phyloP scores from a whole-genome alignment of 1,140 invertebrate species.

The Cyclina sinensis region DNA sequence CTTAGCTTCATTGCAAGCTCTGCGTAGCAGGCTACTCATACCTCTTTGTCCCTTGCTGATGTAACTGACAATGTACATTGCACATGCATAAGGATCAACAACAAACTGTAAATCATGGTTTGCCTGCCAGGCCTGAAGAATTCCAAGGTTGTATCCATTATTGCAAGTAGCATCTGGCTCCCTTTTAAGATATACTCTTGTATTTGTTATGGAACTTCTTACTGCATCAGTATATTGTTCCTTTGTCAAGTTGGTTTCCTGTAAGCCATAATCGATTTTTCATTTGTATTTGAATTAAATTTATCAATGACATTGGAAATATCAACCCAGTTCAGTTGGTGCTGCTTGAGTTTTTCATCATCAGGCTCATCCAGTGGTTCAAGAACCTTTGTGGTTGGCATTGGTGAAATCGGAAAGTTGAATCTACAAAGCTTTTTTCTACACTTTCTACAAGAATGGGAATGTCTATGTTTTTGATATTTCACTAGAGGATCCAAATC shows the following conservation, averaged over 20 bases:
- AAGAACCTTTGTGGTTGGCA: conserved; percentile 64
- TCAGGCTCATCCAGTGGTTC: conserved; percentile 26
- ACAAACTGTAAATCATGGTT: conserved; percentile 72
- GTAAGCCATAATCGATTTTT: no score
- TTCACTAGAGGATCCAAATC: conserved; percentile 49
- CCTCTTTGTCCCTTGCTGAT: conserved; percentile 72
- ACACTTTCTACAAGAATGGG: conserved; percentile 67
- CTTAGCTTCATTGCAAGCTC: conserved; percentile 69
- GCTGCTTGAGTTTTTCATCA: background rate
- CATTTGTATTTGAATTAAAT: background rate
- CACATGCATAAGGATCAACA: conserved; percentile 73
- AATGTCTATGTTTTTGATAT: conserved; percentile 72
- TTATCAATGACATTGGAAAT: background rate
- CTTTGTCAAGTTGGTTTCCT: background rate
- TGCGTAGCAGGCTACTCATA: conserved; percentile 60
- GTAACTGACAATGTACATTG: conserved; percentile 70
- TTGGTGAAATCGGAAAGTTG: conserved; percentile 67
- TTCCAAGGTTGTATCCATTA: conserved; percentile 58
- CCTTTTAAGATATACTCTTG: conserved; percentile 30
- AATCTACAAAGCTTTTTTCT: conserved; percentile 69
- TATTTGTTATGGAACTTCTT: conserved; percentile 27
- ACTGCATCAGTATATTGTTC: no score
- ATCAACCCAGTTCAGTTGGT: background rate
- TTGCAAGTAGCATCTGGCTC: conserved; percentile 40
- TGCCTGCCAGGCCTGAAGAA: conserved; percentile 62